Conservation (phyloP, 2,113 vertebrate genomes). For the Tetrao urogallus region DNA sequence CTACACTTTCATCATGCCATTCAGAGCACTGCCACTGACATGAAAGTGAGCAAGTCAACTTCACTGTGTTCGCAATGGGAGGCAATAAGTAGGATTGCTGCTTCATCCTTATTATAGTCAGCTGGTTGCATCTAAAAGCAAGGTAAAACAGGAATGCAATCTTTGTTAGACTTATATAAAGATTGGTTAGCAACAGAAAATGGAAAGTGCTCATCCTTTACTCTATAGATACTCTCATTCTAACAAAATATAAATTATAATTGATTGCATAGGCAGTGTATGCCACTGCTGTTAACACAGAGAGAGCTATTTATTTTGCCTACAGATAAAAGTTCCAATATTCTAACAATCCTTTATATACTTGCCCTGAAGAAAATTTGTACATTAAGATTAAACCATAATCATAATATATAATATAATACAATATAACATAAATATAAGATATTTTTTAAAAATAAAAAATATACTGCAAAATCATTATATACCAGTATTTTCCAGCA, state of each 20-base stretch:
- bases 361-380: not conserved
- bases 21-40: not conserved
- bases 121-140: not conserved
- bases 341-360: not conserved
- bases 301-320: not conserved
- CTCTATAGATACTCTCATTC: not conserved
- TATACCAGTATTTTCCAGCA: not conserved
- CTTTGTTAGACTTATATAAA: conserved; percentile 7
- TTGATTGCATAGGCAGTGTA: not conserved
- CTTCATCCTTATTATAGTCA: conserved; percentile 4
- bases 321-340: conserved; percentile 20
- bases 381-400: not conserved
- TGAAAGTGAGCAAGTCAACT: not conserved
- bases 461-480: not conserved
- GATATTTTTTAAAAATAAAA: not conserved
- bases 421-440: not conserved
- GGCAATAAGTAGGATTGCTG: not conserved
- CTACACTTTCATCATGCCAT: not conserved
- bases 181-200: conserved; percentile 35
- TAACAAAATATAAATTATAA: conserved; percentile 61
- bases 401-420: too few species aligned
- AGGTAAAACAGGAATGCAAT: not conserved
- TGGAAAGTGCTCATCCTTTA: conserved; percentile 32
- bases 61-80: not conserved
- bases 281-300: not conserved